Conservation (phyloP, 2,113 vertebrate genomes). For the Sylvicapra grimmia region DNA sequence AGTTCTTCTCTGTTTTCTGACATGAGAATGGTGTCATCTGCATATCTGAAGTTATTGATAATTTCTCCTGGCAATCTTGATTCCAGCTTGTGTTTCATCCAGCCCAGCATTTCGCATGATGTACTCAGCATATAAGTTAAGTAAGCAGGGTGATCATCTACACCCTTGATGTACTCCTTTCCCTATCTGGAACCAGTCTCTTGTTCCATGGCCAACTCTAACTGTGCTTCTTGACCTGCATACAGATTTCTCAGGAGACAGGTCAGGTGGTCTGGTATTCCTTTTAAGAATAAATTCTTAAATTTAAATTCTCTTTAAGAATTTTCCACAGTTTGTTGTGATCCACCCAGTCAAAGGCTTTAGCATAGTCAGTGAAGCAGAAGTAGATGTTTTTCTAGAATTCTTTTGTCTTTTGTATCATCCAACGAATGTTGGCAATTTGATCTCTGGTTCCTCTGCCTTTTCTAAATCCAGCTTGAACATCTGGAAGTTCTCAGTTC, state of each 20-base stretch:
- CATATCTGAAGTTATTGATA: background rate
- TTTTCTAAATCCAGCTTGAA: background rate
- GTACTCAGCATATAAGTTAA: background rate
- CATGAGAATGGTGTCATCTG: background rate
- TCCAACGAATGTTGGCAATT: fast-evolving
- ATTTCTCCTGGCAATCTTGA: fast-evolving
- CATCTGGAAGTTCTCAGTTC: background rate
- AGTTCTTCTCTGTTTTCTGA: background rate
- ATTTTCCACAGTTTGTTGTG: background rate
- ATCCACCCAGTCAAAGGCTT: background rate
- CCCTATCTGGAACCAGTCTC: background rate
- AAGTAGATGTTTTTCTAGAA: background rate
- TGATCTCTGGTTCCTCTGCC: background rate
- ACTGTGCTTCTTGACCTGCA: background rate
- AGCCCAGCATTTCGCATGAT: background rate
- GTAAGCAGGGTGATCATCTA: background rate
- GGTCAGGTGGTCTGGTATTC: background rate
- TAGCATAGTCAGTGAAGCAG: background rate
- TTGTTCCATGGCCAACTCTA: background rate
- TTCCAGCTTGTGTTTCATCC: background rate
- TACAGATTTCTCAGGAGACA: background rate
- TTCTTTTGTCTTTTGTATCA: background rate
- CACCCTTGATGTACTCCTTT: background rate
- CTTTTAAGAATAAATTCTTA: background rate
- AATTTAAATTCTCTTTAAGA: background rate